Evolutionary conservation across 2,797 vertebrate genomes (phyloP).

Genomic region (Falco naumanni): DNA sequence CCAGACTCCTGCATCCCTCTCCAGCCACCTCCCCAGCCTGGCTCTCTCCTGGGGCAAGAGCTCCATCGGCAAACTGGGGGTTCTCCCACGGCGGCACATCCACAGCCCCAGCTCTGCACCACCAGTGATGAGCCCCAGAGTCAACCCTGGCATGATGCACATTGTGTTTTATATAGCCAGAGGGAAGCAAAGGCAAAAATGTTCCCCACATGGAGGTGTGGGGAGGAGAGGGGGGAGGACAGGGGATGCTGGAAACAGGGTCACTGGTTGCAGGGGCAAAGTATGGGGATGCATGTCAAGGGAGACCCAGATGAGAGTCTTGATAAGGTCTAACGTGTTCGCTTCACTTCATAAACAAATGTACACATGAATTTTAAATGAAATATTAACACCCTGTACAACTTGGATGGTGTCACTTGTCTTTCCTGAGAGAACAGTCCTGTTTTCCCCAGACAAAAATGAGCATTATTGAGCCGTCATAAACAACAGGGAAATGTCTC

Average conservation of each 20-base stretch:
- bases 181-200: not conserved
- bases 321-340: not conserved
- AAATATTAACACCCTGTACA: not conserved
- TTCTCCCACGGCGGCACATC: not conserved
- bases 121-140: not conserved
- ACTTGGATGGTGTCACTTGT: not conserved
- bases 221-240: not conserved
- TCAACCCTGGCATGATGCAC: not conserved
- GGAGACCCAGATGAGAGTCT: not conserved
- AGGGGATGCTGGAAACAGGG: not conserved
- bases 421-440: not conserved
- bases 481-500: not conserved
- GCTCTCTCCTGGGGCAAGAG: not conserved
- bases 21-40: accelerated
- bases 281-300: not conserved
- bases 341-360: not conserved
- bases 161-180: not conserved
- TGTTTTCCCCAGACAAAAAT: not conserved
- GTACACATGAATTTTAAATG: not conserved
- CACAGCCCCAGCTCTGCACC: not conserved
- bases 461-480: not conserved
- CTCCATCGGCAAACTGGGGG: not conserved
- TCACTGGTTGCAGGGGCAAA: not conserved
- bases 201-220: not conserved
- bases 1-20: not conserved